Evolutionary conservation across 2,888 invertebrate genomes (phyloP), one percentile per base, ranked within the genome.

Genomic region (Myopa testacea): DNA sequence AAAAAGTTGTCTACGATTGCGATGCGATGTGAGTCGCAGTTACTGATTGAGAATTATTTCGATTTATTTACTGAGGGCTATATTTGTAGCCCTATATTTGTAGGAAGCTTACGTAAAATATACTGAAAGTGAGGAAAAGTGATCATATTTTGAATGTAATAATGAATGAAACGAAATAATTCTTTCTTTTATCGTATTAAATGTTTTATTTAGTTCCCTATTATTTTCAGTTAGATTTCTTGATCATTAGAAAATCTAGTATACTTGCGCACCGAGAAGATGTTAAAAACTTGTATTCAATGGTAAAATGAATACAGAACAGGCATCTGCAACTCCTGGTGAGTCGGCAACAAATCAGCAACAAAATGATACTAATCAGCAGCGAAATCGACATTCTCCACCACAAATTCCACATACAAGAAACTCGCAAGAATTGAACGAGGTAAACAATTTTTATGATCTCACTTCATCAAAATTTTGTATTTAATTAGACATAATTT

Each of bases 341-440:
- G 83, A 83, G 82, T 82, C 83, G 79, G 79, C 83, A 55, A 78
- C 80, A 78, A 76, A 78, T 75, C 82, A 79, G 77, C 80, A 80
- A 80, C 79, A 80, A 81, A 79, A 78, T 76, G 72, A 65, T 75
- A 40, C 75, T n/a, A 78, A 80, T 79, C 81, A 79, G 65, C 86
- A 84, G 62, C 87, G 87, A 72, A 85, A 84, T 75, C 86, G 86
- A 70, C 84, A 83, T 75, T 82, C 83, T 16, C 85, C 85, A 70
- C 80, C 80, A 63, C 80, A 78, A 75, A 77, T 74, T 58, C 75
- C 38, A 58, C 82, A 84, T 37, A 84, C 86, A 75, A 86, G 86
- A 71, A 83, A 82, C 78, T 82, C 84, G 63, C 85, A 85, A 10
- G 88, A 88, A 79, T 82, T 86, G 79, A 87, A 87, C 81, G 90